Base-by-base conservation (phyloP, 2,797 vertebrate genomes). In the Poeciliopsis gracilis region DNA sequence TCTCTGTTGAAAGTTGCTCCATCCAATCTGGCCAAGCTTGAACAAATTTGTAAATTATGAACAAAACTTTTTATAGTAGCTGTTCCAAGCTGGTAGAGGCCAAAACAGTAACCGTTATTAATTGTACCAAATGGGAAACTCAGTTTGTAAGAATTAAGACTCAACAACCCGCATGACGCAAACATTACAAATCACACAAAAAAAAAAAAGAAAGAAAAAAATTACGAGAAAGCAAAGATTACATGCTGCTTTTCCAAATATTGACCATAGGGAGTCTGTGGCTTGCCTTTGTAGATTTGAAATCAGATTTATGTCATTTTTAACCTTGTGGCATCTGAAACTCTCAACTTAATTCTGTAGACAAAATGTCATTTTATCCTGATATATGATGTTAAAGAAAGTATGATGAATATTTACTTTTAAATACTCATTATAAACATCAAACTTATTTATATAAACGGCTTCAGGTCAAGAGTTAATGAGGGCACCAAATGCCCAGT, bases 151-250 rank as follows among this genome's bases (percentile, higher is more conserved):
- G 36, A 67, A 66, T 66, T 20, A 38, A 38, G 18, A 67, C 63
- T 41, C 20, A 25, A 41, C 63, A 13, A 36, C 61, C 33, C 3
- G 0, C 10, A 38, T 4, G 33, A 11, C 33, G 25, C 63, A 67
- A 67, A 67, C 20, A 67, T 67, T 23, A 41, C 63, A 41, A 67
- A 67, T 41, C 63, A 67, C 36, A n/a, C n/a, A n/a, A n/a, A n/a
- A n/a, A n/a, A n/a, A n/a, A n/a, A n/a, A n/a, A n/a, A n/a, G 36
- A 11, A 38, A 67, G 41, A 41, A 12, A 67, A 67, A 67, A 38
- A 25, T 25, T 15, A 66, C 4, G 1, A 41, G 36, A 38, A 67
- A 23, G 20, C 10, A 25, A 41, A 10, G 18, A 38, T 23, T 36
- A 38, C 33, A 38, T 4, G 28, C 1, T 23, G 18, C 63, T 23